Base-by-base conservation (phyloP, 2,113 vertebrate genomes). In the Anoura caudifer region DNA sequence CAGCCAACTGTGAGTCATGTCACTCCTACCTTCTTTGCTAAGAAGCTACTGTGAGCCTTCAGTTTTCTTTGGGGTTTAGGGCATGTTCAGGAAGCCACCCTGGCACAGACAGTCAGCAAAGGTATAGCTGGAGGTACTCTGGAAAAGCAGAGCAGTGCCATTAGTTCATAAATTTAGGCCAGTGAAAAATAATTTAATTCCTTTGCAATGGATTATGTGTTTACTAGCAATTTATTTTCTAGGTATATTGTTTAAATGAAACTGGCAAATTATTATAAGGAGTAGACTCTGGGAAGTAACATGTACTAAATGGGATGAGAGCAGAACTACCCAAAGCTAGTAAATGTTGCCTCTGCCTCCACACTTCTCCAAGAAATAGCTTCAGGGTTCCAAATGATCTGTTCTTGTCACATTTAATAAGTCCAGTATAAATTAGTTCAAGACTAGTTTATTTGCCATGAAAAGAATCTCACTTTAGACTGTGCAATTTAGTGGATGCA, bases 171-270 rank as follows among this genome's bases (percentile, higher is more conserved):
- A 54, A 82, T 38, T 79, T 61, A 95, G 59, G 19, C 56, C 61
- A 67, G 15, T n/a, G 41, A 47, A 72, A 90, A 86, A 54, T 75
- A 20, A 90, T 72, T 88, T 65, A 47, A 38, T 83, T 97, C 41
- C 75, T 92, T 87, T 87, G 31, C 43, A 67, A 22, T 80, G 7
- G 13, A 75, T 47, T 94, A 65, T 69, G 28, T 65, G 10, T 86
- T 67, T 59, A 82, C 19, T 86, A 94, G 90, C 83, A 93, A 79
- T 61, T 16, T 90, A 15, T 84, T 84, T 89, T 88, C 22, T 77
- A 67, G 88, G 33, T 90, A 47, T 95, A 87, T 96, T 93, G 50
- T 90, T 90, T 87, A 73, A 82, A 63, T 43, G 72, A 75, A 87
- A 81, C 16, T 77, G 33, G 28, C n/a, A 65, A 86, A 36, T 20